phyloP scores from a whole-genome alignment of 2,113 vertebrate genomes.

The Rhombomys opimus region DNA sequence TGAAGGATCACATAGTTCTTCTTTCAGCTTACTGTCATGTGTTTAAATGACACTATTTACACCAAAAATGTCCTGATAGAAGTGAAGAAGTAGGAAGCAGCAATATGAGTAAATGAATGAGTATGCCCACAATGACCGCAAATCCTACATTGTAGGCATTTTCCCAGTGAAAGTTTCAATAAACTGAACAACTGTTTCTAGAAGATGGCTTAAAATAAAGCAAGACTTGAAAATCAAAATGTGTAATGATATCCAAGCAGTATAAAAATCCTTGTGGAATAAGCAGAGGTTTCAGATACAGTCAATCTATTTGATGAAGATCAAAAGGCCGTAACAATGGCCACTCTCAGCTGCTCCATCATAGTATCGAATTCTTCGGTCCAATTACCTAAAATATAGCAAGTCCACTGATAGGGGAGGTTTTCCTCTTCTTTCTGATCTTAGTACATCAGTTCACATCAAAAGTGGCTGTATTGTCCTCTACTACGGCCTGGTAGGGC shows the following conservation, averaged over 20 bases:
- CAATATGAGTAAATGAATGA: not conserved
- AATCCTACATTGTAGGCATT: not conserved
- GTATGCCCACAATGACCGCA: not conserved
- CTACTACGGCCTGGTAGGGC: too few species aligned
- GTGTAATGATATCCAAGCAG: not conserved
- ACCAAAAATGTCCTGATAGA: slow-evolving; percentile 10
- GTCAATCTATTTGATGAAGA: slow-evolving; percentile 42
- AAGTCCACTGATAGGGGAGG: too few species aligned
- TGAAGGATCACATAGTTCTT: not conserved
- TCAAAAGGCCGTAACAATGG: not conserved
- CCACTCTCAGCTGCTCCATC: too few species aligned
- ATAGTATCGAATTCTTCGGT: too few species aligned
- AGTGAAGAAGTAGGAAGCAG: slow-evolving; percentile 18
- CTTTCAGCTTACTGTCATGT: not conserved
- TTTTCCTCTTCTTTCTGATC: too few species aligned
- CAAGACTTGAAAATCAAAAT: slow-evolving; percentile 34
- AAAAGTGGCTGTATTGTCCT: too few species aligned
- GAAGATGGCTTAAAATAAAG: slow-evolving; percentile 39
- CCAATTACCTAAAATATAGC: too few species aligned
- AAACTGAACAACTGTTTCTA: slow-evolving; percentile 5
- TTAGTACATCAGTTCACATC: too few species aligned
- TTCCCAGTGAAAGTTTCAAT: slow-evolving; percentile 32
- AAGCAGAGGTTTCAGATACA: not conserved
- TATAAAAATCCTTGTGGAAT: not conserved
- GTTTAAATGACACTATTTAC: not conserved